Percentiles rank a stretch among this genome's conserved stretches.
These are phyloP conservation scores for Anabas testudineus DNA, from an alignment of 2,797 vertebrate genomes.

Conservation along the genomic window DNA sequence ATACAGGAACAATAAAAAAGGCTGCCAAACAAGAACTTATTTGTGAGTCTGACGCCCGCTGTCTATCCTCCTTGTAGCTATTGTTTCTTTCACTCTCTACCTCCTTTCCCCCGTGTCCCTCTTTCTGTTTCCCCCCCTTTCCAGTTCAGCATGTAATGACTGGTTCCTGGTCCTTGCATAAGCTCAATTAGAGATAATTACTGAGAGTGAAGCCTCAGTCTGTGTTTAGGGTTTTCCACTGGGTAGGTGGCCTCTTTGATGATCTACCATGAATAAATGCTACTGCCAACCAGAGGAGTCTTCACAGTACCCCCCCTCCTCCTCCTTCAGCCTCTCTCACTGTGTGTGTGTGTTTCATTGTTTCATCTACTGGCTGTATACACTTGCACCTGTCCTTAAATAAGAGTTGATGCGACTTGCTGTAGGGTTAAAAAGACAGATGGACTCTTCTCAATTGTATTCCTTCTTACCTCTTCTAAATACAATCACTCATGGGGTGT, in stretches of 20 bases:
- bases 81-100: conserved; percentile 27
- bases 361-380: conserved; percentile 17
- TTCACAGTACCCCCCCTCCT: background rate
- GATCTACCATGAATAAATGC: conserved; percentile 53
- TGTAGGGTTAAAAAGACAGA: background rate
- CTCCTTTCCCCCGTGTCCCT: background rate
- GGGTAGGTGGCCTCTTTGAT: conserved; percentile 73
- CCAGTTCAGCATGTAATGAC: conserved; percentile 68
- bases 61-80: conserved; percentile 25
- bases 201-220: conserved; percentile 61
- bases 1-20: conserved; percentile 24
- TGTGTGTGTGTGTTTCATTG: conserved; percentile 28
- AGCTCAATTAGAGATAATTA: conserved; percentile 81
- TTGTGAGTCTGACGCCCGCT: conserved; percentile 18
- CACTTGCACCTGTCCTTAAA: background rate
- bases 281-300: conserved; percentile 27
- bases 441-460: too few relatives aligned
- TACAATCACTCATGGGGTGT: too few relatives aligned
- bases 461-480: too few relatives aligned
- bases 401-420: conserved; percentile 9
- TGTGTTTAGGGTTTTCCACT: conserved; percentile 70
- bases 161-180: conserved; percentile 63
- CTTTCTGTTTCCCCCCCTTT: conserved; percentile 17
- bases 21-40: conserved; percentile 3
- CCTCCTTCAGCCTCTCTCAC: background rate